phyloP scores from a whole-genome alignment of 2,113 vertebrate genomes.

The Esox niger region DNA sequence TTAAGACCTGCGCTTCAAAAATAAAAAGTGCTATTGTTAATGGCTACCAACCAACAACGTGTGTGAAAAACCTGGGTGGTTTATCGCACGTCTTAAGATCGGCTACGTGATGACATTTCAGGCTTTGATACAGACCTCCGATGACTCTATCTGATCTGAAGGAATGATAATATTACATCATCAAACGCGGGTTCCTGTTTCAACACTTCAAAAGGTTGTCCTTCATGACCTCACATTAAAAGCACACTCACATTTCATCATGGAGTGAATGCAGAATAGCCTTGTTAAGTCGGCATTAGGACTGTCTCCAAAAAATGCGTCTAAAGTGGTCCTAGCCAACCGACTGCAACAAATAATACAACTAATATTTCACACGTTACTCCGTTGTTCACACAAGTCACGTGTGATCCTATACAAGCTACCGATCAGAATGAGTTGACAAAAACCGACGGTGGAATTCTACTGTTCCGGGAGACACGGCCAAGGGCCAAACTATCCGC shows the following conservation, averaged over 20 bases:
- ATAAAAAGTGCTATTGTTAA: not conserved
- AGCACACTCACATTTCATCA: not conserved
- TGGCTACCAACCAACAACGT: not conserved
- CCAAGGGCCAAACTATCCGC: not conserved
- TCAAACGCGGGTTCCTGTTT: not conserved
- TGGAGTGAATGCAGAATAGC: not conserved
- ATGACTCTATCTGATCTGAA: too few species aligned
- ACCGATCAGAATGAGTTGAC: not conserved
- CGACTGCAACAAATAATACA: not conserved
- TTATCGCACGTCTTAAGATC: not conserved
- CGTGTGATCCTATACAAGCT: not conserved
- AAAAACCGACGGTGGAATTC: not conserved
- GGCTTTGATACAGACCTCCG: not conserved
- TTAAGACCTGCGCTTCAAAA: too few species aligned
- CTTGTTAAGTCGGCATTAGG: not conserved
- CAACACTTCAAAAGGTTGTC: not conserved
- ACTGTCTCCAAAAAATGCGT: not conserved
- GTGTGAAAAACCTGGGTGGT: not conserved
- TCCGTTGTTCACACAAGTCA: not conserved
- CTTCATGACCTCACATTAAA: not conserved
- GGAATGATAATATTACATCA: not conserved
- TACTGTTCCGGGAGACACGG: not conserved
- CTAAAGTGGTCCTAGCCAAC: not conserved
- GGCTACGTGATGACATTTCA: not conserved
- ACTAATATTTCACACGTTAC: not conserved